phyloP scores from a whole-genome alignment of 2,888 invertebrate genomes.

The Achlya flavicornis region DNA sequence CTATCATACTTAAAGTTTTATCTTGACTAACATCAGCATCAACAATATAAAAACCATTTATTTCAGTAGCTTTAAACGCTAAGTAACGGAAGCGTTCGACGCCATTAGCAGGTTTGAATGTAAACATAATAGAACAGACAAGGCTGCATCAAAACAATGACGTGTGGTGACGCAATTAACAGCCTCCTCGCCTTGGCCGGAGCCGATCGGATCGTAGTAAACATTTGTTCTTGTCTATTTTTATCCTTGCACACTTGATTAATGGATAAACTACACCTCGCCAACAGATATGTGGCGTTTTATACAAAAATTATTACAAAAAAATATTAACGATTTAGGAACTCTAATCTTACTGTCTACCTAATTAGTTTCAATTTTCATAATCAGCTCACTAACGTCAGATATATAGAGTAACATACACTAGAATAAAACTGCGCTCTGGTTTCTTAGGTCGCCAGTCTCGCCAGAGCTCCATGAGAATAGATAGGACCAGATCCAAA shows the following conservation, averaged over 20 bases:
- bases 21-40: too few species aligned
- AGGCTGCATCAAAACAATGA: slow-evolving; percentile 15
- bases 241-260: slow-evolving; percentile 54
- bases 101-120: slow-evolving; percentile 6
- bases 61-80: neutral
- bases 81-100: neutral
- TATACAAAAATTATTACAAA: neutral
- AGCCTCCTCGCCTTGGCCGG: slow-evolving; percentile 47
- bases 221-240: slow-evolving; percentile 48
- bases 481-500: too few species aligned
- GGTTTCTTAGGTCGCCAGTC: too few species aligned
- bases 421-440: too few species aligned
- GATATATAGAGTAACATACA: too few species aligned
- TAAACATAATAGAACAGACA: neutral
- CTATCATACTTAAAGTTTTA: too few species aligned
- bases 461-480: too few species aligned
- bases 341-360: too few species aligned
- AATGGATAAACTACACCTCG: slow-evolving; percentile 22
- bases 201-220: slow-evolving; percentile 28
- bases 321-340: too few species aligned
- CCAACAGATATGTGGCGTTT: neutral
- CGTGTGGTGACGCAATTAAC: slow-evolving; percentile 34
- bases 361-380: too few species aligned
- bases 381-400: too few species aligned
- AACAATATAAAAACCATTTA: neutral